Evolutionary conservation across 2,888 invertebrate genomes (phyloP).

Genomic region (Horisme vitalbata): DNA sequence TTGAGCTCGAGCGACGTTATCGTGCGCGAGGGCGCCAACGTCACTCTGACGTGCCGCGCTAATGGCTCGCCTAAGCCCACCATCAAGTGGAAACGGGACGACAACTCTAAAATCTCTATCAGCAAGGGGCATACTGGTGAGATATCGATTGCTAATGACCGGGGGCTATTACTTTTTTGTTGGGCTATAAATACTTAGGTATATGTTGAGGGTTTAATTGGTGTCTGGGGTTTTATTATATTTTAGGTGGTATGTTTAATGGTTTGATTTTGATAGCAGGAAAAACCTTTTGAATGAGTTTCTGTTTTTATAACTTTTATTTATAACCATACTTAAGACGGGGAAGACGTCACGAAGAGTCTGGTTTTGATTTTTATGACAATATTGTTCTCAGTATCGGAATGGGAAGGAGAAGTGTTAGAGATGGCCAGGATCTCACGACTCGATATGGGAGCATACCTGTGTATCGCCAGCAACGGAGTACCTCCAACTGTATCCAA

Average conservation of each 20-base stretch:
- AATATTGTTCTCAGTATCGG: slow-evolving; percentile 84
- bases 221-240: slow-evolving; percentile 18
- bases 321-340: too few relatives aligned
- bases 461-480: slow-evolving; percentile 95
- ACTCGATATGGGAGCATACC: slow-evolving; percentile 94
- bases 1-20: slow-evolving; percentile 95
- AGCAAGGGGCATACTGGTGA: slow-evolving; percentile 91
- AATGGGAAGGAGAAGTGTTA: slow-evolving; percentile 92
- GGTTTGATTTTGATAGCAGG: too few relatives aligned
- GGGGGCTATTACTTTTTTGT: slow-evolving; percentile 19
- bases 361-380: neutral
- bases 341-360: too few relatives aligned
- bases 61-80: slow-evolving; percentile 94
- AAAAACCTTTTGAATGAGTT: too few relatives aligned
- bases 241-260: too few relatives aligned
- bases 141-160: slow-evolving; percentile 41
- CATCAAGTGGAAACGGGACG: slow-evolving; percentile 96
- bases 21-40: slow-evolving; percentile 94
- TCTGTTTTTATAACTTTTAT: too few relatives aligned
- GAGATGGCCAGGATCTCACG: slow-evolving; percentile 93
- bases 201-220: slow-evolving; percentile 14
- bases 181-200: neutral
- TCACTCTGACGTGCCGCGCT: slow-evolving; percentile 93
- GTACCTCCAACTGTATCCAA: slow-evolving; percentile 96
- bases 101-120: slow-evolving; percentile 92